Base-by-base conservation (phyloP, 2,888 invertebrate genomes). In the Lamproptera curius region DNA sequence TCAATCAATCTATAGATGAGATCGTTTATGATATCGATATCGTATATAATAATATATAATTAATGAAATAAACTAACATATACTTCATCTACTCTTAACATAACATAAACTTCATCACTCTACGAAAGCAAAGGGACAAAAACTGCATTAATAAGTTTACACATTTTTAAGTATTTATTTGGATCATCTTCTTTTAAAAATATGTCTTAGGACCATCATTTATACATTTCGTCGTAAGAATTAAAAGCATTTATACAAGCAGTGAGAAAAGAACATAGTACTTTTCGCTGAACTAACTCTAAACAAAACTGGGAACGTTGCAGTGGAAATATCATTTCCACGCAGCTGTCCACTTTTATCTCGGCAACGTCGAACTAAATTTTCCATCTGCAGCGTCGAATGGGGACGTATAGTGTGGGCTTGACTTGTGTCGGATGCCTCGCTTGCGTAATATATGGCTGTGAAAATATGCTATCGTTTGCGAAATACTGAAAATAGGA, bases 291-390 rank as follows among this genome's bases (percentile, higher is more conserved):
- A 42, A 42, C 35, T 34, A 34, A 2, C 14, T 42, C 38, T 13
- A 3, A 35, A 26, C n/a, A 38, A 14, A 31, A 31, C 31, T n/a
- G 38, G 33, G 26, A 17, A 44, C 17, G 14, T 17, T 16, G 28
- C 28, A 16, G 16, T n/a, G 36, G 41, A 15, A 37, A 36, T 31
- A 33, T 33, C 38, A 36, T 40, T 28, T 28, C 40, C 36, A 42
- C 42, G 42, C 28, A 37, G 17, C 41, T 36, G 41, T 42, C 41
- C 31, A 46, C 40, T 46, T 46, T 47, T 47, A 47, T 47, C 46
- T 37, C 31, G 41, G 28, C 35, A 23, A 35, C 36, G 31, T 42
- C 36, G 17, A 36, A 41, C 40, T 35, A 46, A 35, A 46, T 41
- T 28, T 46, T 31, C 36, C 36, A 41, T 46, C 16, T 41, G 36